phyloP scores from a whole-genome alignment of 2,797 vertebrate species.

The Euthynnus affinis region DNA sequence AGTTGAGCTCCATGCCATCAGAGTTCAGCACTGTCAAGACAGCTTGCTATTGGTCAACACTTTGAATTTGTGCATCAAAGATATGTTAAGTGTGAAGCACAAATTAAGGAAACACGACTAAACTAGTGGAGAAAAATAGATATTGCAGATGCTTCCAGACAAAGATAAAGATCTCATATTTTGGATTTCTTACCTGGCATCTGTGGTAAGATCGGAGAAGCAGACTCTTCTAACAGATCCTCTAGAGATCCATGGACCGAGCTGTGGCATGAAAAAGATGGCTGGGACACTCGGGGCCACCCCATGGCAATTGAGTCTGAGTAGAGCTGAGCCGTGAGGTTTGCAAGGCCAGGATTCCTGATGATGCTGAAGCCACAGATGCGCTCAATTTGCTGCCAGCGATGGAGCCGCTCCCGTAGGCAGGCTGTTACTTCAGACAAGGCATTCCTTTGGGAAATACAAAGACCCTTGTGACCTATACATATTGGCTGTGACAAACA shows the following conservation, averaged over 20 bases:
- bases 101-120: not conserved
- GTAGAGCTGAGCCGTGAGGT: constrained; percentile 93
- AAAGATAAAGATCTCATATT: not conserved
- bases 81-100: too few species aligned
- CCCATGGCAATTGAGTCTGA: constrained; percentile 91
- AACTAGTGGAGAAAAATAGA: not conserved
- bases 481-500: constrained; percentile 6
- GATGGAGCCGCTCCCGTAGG: constrained; percentile 94
- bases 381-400: constrained; percentile 98
- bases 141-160: not conserved
- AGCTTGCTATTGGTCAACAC: too few species aligned
- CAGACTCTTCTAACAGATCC: constrained; percentile 93
- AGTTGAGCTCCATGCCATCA: too few species aligned
- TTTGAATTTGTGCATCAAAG: too few species aligned
- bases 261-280: constrained; percentile 85
- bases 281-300: constrained; percentile 89
- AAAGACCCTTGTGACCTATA: constrained; percentile 12
- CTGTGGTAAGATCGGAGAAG: constrained; percentile 90
- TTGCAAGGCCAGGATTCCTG: constrained; percentile 93
- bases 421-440: constrained; percentile 95
- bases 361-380: constrained; percentile 95
- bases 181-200: constrained; percentile 79
- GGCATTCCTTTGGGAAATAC: constrained; percentile 87
- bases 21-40: too few species aligned
- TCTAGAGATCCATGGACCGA: constrained; percentile 85